Evolutionary conservation across 2,888 invertebrate genomes (phyloP), one percentile per base, ranked within the genome.

Genomic region (Synergus umbraculus): DNA sequence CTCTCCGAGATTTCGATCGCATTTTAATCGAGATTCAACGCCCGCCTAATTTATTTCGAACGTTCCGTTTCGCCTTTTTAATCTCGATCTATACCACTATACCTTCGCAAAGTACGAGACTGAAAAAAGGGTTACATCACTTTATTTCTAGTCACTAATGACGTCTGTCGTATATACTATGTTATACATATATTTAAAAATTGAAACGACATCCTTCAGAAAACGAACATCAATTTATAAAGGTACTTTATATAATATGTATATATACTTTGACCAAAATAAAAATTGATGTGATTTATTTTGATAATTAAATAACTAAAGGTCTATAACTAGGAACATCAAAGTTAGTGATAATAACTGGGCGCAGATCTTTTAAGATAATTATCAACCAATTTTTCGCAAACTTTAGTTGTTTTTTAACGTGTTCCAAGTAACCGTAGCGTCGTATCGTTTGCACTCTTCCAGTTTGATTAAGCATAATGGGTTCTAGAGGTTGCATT

Each of bases 21-120:
- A 69, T 69, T 69, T 69, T 54, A 73, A 73, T 73, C 54, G 73
- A 73, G 49, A 73, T 73, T 54, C 73, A 73, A 73, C 73, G 73
- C 73, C 69, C 69, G 69, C 69, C 69, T 73, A 73, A 73, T 73
- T 73, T 73, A 73, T 73, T 73, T 73, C 69, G 69, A 73, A 54
- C 29, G 49, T n/a, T 73, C 37, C 73, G 73, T 54, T 73, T 73
- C 73, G 37, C 54, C 73, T 73, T 73, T 41, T 73, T 54, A 54
- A 54, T 73, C 54, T 73, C 37, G 73, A 73, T 73, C 73, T 54
- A 49, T 54, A 73, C 46, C 66, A 43, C 43, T 65, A 65, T 13
- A 65, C 41, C 15, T 44, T 66, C 49, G 69, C 69, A 15, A 54
- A 69, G 49, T 69, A 49, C 49, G 49, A 37, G 49, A 29, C 49